These are phyloP conservation scores for Acanthopleura granulata DNA, from an alignment of 2,888 invertebrate genomes.

Conservation along the genomic window DNA sequence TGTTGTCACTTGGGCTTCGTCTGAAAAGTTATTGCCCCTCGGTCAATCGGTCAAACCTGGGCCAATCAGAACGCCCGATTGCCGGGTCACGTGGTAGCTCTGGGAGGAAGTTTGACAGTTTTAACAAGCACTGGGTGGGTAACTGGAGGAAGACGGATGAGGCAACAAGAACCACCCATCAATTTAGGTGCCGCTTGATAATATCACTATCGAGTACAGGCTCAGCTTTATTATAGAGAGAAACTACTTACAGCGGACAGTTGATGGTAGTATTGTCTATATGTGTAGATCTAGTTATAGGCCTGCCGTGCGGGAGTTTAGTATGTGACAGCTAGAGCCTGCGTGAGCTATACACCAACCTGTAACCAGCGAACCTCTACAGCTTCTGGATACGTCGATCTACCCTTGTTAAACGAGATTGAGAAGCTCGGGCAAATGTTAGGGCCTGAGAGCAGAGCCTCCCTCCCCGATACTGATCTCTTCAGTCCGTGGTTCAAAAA, in stretches of 20 bases:
- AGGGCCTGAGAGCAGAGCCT: not conserved
- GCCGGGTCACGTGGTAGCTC: not conserved
- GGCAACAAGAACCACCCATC: constrained; percentile 9
- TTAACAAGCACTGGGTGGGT: not conserved
- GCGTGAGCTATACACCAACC: not conserved
- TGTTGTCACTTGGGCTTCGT: not conserved
- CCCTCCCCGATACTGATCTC: constrained; percentile 4
- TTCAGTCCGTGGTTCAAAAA: constrained; percentile 16
- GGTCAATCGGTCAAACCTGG: not conserved
- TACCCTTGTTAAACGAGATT: too few relatives aligned
- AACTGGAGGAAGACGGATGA: constrained; percentile 10
- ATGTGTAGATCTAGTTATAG: not conserved
- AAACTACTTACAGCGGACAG: constrained; percentile 4
- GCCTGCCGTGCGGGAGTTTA: not conserved
- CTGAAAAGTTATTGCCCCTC: not conserved
- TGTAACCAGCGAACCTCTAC: too few relatives aligned
- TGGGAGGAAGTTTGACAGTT: not conserved
- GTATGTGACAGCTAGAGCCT: not conserved
- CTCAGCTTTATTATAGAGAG: constrained; percentile 8
- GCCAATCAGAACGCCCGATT: not conserved
- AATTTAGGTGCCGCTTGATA: constrained; percentile 13
- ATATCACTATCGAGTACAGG: constrained; percentile 5
- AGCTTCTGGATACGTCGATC: too few relatives aligned
- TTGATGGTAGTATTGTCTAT: constrained; percentile 3
- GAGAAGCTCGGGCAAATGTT: constrained; percentile 11